Evolutionary conservation across 2,888 invertebrate genomes (phyloP), one percentile per base, ranked within the genome.

Genomic region (Lordiphosa andalusiaca): DNA sequence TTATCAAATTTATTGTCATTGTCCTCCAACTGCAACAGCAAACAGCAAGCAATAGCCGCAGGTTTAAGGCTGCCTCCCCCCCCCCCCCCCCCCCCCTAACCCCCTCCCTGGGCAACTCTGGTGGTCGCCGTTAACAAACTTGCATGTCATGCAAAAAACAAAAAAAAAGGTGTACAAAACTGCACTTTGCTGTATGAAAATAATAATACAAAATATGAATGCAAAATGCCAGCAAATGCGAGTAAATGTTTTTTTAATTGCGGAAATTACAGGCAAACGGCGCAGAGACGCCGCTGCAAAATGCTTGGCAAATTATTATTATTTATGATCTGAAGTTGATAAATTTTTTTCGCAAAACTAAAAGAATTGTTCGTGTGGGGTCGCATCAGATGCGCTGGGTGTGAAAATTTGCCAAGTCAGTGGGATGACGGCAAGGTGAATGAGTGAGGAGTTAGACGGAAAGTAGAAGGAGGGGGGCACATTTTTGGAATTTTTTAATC

Each of bases 211-310:
- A 58, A 56, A 51, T 36, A 51, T 35, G 9, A 33, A 40, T 33
- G 12, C 44, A 73, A 66, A 64, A 58, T 19, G 55, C 68, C 68
- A 77, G 72, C 78, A 84, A 82, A 82, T 65, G 69, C 67, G 80
- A 71, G 80, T 83, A 88, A 88, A 88, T 86, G 87, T 78, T 87
- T 87, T 88, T 88, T 88, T 89, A 87, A 88, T 88, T 88, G 86
- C 88, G 86, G 88, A 88, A 88, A 87, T 87, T 87, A 87, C 81
- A 69, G 71, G 52, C 67, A 74, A 69, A 73, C 85, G 85, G 61
- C 13, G 61, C 13, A 48, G 44, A 39, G 67, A 71, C 63, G 57
- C 69, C 55, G 46, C 64, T 63, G 59, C 67, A 67, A 83, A 69
- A 67, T 30, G 30, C 83, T 67, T 66, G 69, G 67, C 68, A 78